Conservation (phyloP, 2,888 invertebrate species). For the Mythimna albipuncta region DNA sequence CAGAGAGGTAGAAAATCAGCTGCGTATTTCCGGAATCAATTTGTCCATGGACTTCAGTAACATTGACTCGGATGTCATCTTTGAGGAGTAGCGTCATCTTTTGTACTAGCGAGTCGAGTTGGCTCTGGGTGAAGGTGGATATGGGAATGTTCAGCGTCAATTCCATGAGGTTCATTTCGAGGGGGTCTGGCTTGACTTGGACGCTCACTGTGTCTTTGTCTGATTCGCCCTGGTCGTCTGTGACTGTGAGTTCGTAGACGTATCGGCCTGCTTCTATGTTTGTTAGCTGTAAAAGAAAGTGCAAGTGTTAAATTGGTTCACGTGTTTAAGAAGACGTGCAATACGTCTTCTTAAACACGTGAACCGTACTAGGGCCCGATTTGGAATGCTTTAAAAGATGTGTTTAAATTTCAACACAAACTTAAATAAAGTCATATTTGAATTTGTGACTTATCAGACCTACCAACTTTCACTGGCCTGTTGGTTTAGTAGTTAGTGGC, state of each 20-base stretch:
- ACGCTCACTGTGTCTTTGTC: constrained; percentile 96
- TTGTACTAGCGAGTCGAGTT: constrained; percentile 94
- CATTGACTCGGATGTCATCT: constrained; percentile 92
- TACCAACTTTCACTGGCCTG: no score
- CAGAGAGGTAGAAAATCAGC: constrained; percentile 93
- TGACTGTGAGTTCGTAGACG: constrained; percentile 96
- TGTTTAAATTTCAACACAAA: no score
- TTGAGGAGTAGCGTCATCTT: constrained; percentile 95
- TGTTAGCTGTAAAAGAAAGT: constrained; percentile 90
- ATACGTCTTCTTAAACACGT: no score
- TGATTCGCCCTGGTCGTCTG: constrained; percentile 96
- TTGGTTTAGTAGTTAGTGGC: no score
- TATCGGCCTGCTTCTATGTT: constrained; percentile 97
- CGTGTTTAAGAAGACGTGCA: no score
- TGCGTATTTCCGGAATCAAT: constrained; percentile 91
- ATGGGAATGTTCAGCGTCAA: constrained; percentile 95
- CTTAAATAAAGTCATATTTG: no score
- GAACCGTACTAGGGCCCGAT: no score
- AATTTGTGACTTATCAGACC: no score
- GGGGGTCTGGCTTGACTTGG: constrained; percentile 94
- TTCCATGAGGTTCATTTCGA: constrained; percentile 94
- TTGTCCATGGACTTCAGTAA: constrained; percentile 91
- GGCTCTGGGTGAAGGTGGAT: constrained; percentile 87
- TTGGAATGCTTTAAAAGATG: no score
- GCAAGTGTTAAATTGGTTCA: neutral